A percentile compares a stretch with the other conserved stretches of the same genome.
Evolutionary conservation across 2,888 invertebrate genomes (phyloP).

Genomic region (Erynnis tages): DNA sequence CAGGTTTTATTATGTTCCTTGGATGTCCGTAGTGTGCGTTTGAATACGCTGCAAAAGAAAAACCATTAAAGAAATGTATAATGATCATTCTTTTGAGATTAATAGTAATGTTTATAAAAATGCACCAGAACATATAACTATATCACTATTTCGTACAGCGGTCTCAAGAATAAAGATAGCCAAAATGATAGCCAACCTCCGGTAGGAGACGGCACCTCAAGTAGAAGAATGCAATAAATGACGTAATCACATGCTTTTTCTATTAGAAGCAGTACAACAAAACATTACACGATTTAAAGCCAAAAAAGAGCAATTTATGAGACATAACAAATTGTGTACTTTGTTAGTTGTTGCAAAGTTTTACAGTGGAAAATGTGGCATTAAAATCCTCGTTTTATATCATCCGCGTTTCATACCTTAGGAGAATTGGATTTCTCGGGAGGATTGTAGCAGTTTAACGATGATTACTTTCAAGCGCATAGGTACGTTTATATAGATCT

Average conservation of each 20-base stretch:
- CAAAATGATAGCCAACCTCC: too few species aligned
- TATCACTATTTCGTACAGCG: too few species aligned
- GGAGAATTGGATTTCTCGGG: slow-evolving; percentile 17
- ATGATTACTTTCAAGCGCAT: slow-evolving; percentile 22
- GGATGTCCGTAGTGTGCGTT: slow-evolving; percentile 86
- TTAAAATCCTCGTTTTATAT: slow-evolving; percentile 18
- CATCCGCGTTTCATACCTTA: slow-evolving; percentile 13
- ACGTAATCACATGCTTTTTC: too few species aligned
- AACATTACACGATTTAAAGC: background rate
- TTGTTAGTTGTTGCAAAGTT: slow-evolving; percentile 14
- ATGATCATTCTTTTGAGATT: too few species aligned
- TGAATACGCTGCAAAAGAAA: slow-evolving; percentile 65
- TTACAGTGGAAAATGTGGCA: slow-evolving; percentile 11
- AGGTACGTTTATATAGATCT: slow-evolving; percentile 29
- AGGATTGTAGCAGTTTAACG: slow-evolving; percentile 22
- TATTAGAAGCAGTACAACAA: too few species aligned
- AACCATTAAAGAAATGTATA: too few species aligned
- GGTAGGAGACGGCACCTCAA: too few species aligned
- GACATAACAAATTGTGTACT: slow-evolving; percentile 5
- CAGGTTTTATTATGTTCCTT: slow-evolving; percentile 79
- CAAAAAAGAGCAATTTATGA: background rate
- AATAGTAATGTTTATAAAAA: too few species aligned
- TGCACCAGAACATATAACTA: too few species aligned
- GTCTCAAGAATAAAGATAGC: too few species aligned
- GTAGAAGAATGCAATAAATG: too few species aligned